Conservation (phyloP, 2,797 vertebrate species). For the Gouania willdenowi region DNA sequence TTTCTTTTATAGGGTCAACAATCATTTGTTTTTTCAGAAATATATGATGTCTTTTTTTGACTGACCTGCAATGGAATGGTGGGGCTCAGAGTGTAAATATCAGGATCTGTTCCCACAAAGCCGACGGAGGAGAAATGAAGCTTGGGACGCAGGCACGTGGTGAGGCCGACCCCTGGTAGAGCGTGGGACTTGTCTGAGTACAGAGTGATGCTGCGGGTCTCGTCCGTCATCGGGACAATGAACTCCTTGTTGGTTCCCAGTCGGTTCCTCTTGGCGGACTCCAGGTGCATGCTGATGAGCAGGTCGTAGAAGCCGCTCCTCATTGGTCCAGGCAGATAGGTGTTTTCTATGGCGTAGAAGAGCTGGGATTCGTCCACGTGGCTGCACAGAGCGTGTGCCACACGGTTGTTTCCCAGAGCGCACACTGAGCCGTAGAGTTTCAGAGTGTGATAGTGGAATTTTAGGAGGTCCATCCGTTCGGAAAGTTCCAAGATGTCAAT, state of each 20-base stretch:
- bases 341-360: slow-evolving; percentile 88
- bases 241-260: slow-evolving; percentile 93
- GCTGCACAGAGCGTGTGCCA: slow-evolving; percentile 91
- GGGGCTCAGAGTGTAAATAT: slow-evolving; percentile 82
- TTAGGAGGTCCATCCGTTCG: slow-evolving; percentile 82
- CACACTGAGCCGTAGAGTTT: slow-evolving; percentile 90
- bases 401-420: slow-evolving; percentile 94
- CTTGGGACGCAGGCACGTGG: slow-evolving; percentile 85
- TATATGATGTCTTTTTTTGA: too few species aligned
- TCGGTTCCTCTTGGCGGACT: slow-evolving; percentile 88
- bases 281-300: slow-evolving; percentile 92
- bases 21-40: too few species aligned
- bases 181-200: slow-evolving; percentile 79
- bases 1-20: too few species aligned
- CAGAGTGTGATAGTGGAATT: slow-evolving; percentile 91
- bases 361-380: slow-evolving; percentile 93
- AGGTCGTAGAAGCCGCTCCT: slow-evolving; percentile 92
- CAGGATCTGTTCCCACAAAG: slow-evolving; percentile 79
- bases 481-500: slow-evolving; percentile 93
- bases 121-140: slow-evolving; percentile 85
- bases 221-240: slow-evolving; percentile 87
- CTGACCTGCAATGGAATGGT: slow-evolving; percentile 79
- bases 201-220: slow-evolving; percentile 83
- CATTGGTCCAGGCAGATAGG: slow-evolving; percentile 87
- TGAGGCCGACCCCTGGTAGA: slow-evolving; percentile 86